Evolutionary conservation across 1,140 invertebrate genomes (phyloP).

Genomic region (Pissodes strobi): DNA sequence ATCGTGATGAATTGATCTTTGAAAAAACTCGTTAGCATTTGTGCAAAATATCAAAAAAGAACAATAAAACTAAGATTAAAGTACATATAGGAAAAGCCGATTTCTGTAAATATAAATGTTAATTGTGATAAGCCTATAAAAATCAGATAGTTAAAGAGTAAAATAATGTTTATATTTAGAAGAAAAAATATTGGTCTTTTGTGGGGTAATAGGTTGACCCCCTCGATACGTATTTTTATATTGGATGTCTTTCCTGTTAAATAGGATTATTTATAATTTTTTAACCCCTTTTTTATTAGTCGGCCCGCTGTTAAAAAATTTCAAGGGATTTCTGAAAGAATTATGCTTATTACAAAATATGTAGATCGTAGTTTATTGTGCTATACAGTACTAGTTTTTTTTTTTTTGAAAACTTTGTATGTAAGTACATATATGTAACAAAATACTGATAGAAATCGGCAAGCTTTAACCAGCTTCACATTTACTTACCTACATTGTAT

Average conservation of each 20-base stretch:
- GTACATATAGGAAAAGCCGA: neutral
- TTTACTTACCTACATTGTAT: too few species aligned
- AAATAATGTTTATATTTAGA: constrained; percentile 42
- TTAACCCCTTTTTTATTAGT: constrained; percentile 19
- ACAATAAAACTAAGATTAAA: constrained; percentile 7
- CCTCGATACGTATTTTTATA: constrained; percentile 37
- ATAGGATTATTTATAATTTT: constrained; percentile 36
- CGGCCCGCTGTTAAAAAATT: constrained; percentile 14
- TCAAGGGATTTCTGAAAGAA: neutral
- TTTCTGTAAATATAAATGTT: constrained; percentile 42
- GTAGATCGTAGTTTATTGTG: too few species aligned
- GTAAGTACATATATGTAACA: neutral
- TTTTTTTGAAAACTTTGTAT: too few species aligned
- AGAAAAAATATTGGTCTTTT: constrained; percentile 32
- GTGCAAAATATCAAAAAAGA: constrained; percentile 7
- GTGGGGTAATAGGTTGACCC: constrained; percentile 28
- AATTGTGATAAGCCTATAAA: constrained; percentile 44
- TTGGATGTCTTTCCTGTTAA: constrained; percentile 39
- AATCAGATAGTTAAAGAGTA: constrained; percentile 33
- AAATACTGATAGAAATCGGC: too few species aligned
- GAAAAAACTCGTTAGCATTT: too few species aligned
- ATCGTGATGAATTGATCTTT: too few species aligned
- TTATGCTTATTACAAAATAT: neutral
- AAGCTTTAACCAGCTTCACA: too few species aligned
- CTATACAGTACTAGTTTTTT: neutral